phyloP scores from a whole-genome alignment of 2,888 invertebrate species.

The Neuroscelio doddi region DNA sequence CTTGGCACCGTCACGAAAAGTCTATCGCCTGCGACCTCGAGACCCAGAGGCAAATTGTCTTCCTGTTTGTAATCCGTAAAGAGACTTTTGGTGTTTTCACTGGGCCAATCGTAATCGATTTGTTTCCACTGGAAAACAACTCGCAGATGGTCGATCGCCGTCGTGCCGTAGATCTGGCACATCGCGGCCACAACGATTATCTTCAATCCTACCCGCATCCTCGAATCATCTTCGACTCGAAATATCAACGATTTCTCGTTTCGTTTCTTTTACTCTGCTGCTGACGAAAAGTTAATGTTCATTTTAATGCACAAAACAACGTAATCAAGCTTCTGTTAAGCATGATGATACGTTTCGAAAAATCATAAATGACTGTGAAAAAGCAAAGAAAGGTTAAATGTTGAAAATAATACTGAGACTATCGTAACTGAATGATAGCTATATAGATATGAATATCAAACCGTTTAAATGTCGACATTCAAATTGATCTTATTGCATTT shows the following conservation, averaged over 20 bases:
- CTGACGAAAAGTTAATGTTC: neutral
- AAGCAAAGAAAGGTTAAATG: neutral
- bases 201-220: slow-evolving; percentile 41
- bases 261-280: neutral
- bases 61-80: slow-evolving; percentile 71
- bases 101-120: slow-evolving; percentile 80
- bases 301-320: neutral
- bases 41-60: slow-evolving; percentile 82
- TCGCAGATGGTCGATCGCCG: slow-evolving; percentile 69
- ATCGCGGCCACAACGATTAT: slow-evolving; percentile 34
- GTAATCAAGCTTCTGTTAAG: neutral
- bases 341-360: neutral
- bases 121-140: slow-evolving; percentile 83
- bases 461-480: slow-evolving; percentile 27
- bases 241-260: slow-evolving; percentile 21
- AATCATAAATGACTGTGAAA: no score
- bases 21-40: slow-evolving; percentile 80
- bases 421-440: no score
- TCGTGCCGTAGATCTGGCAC: slow-evolving; percentile 38
- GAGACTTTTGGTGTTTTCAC: slow-evolving; percentile 72
- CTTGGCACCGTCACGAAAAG: slow-evolving; percentile 84
- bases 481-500: slow-evolving; percentile 19
- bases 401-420: neutral
- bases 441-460: no score
- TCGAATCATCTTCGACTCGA: slow-evolving; percentile 21